Conservation (phyloP, 2,797 vertebrate genomes). For the Acestrorhynchus altus region DNA sequence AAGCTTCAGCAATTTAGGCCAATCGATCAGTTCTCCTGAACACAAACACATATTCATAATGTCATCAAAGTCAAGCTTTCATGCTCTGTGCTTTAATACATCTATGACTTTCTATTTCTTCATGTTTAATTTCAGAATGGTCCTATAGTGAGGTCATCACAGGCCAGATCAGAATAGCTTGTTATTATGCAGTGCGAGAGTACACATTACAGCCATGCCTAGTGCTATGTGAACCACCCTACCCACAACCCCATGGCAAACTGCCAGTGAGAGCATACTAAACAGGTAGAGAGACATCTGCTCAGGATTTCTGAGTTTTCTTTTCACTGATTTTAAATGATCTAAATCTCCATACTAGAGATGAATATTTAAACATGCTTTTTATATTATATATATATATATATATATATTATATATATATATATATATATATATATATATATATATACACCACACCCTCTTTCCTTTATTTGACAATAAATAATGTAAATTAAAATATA, state of each 20-base stretch:
- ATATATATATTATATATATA: too few species aligned
- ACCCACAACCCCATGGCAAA: background rate
- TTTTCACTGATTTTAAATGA: background rate
- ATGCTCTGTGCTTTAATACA: background rate
- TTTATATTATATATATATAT: too few species aligned
- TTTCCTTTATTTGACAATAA: too few species aligned
- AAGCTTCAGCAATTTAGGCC: too few species aligned
- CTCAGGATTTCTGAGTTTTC: conserved; percentile 3
- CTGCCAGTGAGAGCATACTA: conserved; percentile 17
- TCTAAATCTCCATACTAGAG: background rate
- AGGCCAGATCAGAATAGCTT: background rate
- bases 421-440: too few species aligned
- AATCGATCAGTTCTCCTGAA: too few species aligned
- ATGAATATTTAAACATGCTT: background rate
- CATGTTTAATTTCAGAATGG: background rate
- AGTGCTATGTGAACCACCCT: background rate
- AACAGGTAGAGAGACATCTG: conserved; percentile 43
- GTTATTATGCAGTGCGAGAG: background rate
- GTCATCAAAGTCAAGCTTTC: background rate
- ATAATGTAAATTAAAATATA: too few species aligned
- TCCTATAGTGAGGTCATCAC: background rate
- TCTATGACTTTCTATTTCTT: background rate
- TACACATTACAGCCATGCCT: background rate
- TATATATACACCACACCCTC: too few species aligned
- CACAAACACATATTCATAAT: too few species aligned